phyloP scores from a whole-genome alignment of 2,113 vertebrate species.

The Athene cunicularia region DNA sequence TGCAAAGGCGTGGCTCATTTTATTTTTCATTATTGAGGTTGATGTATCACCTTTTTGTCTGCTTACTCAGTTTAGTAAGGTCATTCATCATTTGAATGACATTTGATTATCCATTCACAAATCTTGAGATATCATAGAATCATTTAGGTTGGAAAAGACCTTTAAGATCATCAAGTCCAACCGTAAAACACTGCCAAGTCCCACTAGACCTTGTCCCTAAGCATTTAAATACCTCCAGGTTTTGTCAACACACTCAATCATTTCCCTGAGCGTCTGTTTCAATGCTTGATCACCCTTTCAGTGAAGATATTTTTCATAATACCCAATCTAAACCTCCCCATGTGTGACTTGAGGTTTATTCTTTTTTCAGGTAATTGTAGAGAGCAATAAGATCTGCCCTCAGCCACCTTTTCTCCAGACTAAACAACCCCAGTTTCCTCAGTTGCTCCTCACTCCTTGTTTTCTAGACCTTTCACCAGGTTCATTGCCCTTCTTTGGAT shows the following conservation, averaged over 20 bases:
- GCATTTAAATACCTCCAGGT: neutral
- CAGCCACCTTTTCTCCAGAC: neutral
- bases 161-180: neutral
- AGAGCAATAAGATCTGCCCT: neutral
- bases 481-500: neutral
- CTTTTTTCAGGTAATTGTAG: neutral
- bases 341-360: rapidly evolving
- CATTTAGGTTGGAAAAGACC: neutral
- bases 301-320: neutral
- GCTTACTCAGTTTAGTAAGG: neutral
- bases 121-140: neutral
- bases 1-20: neutral
- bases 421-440: neutral
- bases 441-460: neutral
- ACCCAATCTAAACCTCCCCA: neutral
- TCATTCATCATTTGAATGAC: neutral
- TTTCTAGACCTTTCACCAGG: neutral
- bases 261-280: neutral
- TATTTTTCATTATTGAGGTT: neutral
- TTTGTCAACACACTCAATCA: neutral
- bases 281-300: neutral
- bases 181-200: neutral
- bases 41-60: neutral
- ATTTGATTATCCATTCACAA: neutral
- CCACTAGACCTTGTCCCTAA: neutral